These are phyloP conservation scores for Luscinia luscinia DNA, from an alignment of 2,797 vertebrate genomes.

Conservation along the genomic window DNA sequence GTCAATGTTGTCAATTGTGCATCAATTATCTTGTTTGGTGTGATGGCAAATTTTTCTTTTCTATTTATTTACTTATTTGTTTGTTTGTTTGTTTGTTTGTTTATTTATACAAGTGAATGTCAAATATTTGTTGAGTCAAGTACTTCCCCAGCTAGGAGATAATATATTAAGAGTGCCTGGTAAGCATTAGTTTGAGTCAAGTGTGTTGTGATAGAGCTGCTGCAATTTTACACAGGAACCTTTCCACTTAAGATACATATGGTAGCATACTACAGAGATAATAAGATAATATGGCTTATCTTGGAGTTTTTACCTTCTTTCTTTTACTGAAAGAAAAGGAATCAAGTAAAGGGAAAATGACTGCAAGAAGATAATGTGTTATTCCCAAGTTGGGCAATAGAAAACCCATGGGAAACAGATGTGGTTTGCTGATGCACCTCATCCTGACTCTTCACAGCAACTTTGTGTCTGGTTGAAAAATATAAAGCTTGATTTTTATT, in stretches of 20 bases:
- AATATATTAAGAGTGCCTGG: neutral
- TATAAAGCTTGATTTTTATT: neutral
- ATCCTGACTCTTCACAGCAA: neutral
- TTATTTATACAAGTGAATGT: neutral
- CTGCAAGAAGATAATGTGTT: neutral
- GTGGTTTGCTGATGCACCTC: neutral
- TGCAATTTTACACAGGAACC: neutral
- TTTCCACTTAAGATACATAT: rapidly evolving
- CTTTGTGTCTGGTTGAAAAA: neutral
- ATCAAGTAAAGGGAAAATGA: neutral
- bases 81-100: neutral
- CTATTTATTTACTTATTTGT: neutral
- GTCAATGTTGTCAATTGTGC: no score
- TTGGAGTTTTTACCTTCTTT: neutral
- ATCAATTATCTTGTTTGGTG: neutral
- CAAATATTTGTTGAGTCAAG: neutral
- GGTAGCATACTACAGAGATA: neutral
- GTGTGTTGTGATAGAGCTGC: neutral
- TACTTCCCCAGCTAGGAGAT: neutral
- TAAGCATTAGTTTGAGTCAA: neutral
- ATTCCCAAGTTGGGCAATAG: neutral
- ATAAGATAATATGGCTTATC: rapidly evolving
- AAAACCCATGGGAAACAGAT: neutral
- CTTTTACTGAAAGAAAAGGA: neutral
- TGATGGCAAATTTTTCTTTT: neutral